A percentile compares a stretch with the other conserved stretches of the same genome.
These are phyloP conservation scores for Leucoraja erinaceus DNA, from an alignment of 2,113 vertebrate genomes.

Conservation along the genomic window DNA sequence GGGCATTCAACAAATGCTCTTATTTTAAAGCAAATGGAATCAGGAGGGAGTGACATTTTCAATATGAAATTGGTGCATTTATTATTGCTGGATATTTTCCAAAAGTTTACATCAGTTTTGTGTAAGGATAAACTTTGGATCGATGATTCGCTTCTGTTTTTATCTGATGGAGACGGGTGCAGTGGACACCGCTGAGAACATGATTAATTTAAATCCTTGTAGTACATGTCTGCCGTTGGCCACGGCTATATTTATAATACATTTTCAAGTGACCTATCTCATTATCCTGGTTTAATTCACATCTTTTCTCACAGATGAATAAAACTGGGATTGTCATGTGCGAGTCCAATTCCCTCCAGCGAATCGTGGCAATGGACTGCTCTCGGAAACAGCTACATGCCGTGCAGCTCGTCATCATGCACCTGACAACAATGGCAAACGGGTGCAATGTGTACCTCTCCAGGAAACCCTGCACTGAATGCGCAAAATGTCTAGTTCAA, in stretches of 20 bases:
- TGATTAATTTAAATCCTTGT: neutral
- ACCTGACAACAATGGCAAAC: slow-evolving; percentile 18
- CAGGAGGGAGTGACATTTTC: too few species aligned
- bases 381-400: slow-evolving; percentile 41
- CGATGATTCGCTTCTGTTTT: too few species aligned
- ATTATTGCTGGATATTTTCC: too few species aligned
- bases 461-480: slow-evolving; percentile 43
- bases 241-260: neutral
- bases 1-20: too few species aligned
- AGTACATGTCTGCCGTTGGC: neutral
- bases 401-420: slow-evolving; percentile 35
- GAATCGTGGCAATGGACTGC: slow-evolving; percentile 40
- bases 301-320: slow-evolving; percentile 40
- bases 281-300: neutral
- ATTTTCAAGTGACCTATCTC: neutral
- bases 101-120: too few species aligned
- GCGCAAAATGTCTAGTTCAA: slow-evolving; percentile 42
- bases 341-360: slow-evolving; percentile 40
- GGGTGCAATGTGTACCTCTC: slow-evolving; percentile 42
- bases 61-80: too few species aligned
- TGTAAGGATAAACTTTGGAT: too few species aligned
- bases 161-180: too few species aligned
- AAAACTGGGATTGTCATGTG: slow-evolving; percentile 44
- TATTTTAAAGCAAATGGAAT: too few species aligned
- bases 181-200: too few species aligned